These are phyloP conservation scores for Tachysurus vachellii DNA, from an alignment of 2,113 vertebrate genomes.

Conservation along the genomic window DNA sequence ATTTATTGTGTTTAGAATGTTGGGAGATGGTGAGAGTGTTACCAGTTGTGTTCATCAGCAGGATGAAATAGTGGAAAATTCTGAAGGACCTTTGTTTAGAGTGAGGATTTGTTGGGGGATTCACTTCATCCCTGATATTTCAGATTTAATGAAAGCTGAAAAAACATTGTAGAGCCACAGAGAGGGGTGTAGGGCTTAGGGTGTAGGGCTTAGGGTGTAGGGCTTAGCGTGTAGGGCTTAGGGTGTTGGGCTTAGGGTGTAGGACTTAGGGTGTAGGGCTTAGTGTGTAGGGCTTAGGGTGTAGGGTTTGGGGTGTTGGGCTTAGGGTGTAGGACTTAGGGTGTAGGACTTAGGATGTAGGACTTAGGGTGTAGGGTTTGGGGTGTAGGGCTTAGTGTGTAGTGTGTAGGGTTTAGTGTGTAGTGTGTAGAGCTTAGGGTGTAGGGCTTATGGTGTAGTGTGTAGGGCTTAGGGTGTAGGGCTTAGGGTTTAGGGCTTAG, in stretches of 20 bases:
- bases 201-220: neutral
- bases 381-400: no score
- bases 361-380: no score
- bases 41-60: constrained; percentile 23
- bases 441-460: no score
- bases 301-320: no score
- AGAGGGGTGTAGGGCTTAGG: neutral
- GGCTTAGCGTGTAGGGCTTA: neutral
- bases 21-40: constrained; percentile 22
- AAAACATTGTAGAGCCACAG: neutral
- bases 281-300: neutral
- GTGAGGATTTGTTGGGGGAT: neutral
- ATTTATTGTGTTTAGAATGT: constrained; percentile 29
- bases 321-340: no score
- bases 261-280: neutral
- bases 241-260: no score
- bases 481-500: neutral
- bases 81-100: neutral
- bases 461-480: neutral
- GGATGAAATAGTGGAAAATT: constrained; percentile 20
- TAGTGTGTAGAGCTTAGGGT: no score
- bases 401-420: no score
- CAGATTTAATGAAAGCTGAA: neutral
- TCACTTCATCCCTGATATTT: neutral
- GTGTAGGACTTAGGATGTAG: no score